phyloP scores from a whole-genome alignment of 1,140 invertebrate species.

The Apocrypta bakeri region DNA sequence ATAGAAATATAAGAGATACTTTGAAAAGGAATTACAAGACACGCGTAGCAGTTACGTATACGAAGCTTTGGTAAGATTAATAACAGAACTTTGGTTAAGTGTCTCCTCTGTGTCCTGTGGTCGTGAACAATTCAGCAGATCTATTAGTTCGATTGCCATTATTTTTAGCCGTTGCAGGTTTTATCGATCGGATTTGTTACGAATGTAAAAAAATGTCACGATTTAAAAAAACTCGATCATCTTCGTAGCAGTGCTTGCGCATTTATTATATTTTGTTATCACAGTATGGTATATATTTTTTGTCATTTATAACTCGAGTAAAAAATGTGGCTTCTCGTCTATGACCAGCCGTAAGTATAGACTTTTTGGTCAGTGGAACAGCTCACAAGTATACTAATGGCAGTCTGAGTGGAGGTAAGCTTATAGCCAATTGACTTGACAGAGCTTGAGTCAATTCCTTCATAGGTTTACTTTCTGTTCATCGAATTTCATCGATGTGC shows the following conservation, averaged over 20 bases:
- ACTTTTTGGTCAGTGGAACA: background rate
- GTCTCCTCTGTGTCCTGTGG: background rate
- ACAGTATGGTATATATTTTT: constrained; percentile 55
- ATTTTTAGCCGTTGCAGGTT: background rate
- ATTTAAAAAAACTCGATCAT: constrained; percentile 41
- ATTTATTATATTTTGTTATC: constrained; percentile 50
- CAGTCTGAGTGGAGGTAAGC: constrained; percentile 61
- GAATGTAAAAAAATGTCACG: background rate
- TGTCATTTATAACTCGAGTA: constrained; percentile 20
- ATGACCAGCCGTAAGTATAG: background rate
- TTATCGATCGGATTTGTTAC: background rate
- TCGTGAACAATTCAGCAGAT: constrained; percentile 18
- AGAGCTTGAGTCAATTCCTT: constrained; percentile 57
- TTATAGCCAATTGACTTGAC: constrained; percentile 52
- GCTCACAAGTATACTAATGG: constrained; percentile 58
- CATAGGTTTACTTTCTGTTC: constrained; percentile 18
- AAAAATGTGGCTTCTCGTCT: constrained; percentile 25
- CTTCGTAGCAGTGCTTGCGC: constrained; percentile 50
- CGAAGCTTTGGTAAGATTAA: constrained; percentile 59
- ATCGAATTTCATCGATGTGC: background rate
- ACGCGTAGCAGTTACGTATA: constrained; percentile 51
- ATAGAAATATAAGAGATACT: constrained; percentile 14
- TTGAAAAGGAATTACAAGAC: constrained; percentile 38
- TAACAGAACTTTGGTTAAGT: constrained; percentile 30
- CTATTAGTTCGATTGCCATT: constrained; percentile 7